These are phyloP conservation scores for Lophius piscatorius DNA, from an alignment of 2,113 vertebrate species.

Conservation along the genomic window DNA sequence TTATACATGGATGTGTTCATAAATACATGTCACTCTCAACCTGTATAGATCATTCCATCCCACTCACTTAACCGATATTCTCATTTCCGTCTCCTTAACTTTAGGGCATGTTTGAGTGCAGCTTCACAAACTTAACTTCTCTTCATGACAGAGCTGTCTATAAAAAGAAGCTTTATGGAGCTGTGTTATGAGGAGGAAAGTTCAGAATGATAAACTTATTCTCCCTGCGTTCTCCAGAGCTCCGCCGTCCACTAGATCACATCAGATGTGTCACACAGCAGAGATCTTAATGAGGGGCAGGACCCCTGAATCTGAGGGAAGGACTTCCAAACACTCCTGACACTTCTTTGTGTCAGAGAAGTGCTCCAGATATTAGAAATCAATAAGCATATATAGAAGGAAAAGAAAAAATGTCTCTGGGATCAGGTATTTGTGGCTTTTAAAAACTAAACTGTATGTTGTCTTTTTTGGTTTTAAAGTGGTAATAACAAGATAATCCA, in stretches of 20 bases:
- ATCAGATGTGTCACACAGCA: slow-evolving; percentile 3
- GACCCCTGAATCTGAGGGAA: neutral
- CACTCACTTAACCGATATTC: neutral
- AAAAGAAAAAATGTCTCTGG: no score
- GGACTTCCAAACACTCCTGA: neutral
- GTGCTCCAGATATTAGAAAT: no score
- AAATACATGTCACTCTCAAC: neutral
- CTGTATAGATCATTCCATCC: no score
- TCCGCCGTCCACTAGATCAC: neutral
- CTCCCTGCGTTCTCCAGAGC: neutral
- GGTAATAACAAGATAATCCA: neutral
- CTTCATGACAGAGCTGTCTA: neutral
- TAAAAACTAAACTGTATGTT: neutral
- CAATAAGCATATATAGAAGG: no score
- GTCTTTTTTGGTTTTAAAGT: neutral
- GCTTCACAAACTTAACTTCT: no score
- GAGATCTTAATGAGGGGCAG: no score
- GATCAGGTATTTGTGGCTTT: neutral
- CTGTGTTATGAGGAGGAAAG: neutral
- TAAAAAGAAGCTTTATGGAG: neutral
- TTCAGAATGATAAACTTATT: neutral
- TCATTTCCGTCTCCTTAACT: slow-evolving; percentile 13
- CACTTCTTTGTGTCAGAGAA: no score
- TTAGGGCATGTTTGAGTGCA: no score
- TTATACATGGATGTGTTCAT: neutral